Conservation (phyloP, 2,888 invertebrate species). For the Ypsolopha scabrella region DNA sequence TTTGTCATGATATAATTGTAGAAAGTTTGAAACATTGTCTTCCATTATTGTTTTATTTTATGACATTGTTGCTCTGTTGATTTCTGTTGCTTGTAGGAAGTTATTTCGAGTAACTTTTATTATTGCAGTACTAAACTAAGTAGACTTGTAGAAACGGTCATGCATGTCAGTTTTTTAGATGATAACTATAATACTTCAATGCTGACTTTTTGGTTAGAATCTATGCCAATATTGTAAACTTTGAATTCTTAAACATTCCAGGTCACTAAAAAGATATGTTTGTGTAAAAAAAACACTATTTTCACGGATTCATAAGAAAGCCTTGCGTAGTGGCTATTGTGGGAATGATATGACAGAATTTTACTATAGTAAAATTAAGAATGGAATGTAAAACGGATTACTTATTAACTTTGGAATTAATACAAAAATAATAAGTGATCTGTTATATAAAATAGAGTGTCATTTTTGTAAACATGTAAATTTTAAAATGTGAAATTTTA, state of each 20-base stretch:
- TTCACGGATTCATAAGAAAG: neutral
- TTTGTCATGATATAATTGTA: too few relatives aligned
- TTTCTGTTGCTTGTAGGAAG: neutral
- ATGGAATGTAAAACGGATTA: slow-evolving; percentile 7
- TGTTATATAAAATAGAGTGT: slow-evolving; percentile 7
- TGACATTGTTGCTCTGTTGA: neutral
- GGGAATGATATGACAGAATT: too few relatives aligned
- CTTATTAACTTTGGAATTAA: slow-evolving; percentile 28
- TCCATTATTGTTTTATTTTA: neutral
- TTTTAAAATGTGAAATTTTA: slow-evolving; percentile 4
- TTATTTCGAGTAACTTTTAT: neutral
- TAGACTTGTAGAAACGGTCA: too few relatives aligned
- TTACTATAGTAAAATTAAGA: too few relatives aligned
- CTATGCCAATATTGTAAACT: neutral
- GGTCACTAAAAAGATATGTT: too few relatives aligned
- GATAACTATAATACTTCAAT: neutral
- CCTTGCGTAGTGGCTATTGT: neutral
- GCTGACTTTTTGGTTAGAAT: neutral
- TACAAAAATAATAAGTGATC: slow-evolving; percentile 23
- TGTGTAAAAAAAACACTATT: neutral
- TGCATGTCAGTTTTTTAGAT: neutral
- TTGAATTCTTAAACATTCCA: too few relatives aligned
- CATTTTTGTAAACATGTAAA: slow-evolving; percentile 1
- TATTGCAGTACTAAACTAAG: too few relatives aligned
- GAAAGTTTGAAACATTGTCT: neutral